Evolutionary conservation across 1,140 invertebrate species (phyloP).

Genomic region (Marisa cornuarietis): DNA sequence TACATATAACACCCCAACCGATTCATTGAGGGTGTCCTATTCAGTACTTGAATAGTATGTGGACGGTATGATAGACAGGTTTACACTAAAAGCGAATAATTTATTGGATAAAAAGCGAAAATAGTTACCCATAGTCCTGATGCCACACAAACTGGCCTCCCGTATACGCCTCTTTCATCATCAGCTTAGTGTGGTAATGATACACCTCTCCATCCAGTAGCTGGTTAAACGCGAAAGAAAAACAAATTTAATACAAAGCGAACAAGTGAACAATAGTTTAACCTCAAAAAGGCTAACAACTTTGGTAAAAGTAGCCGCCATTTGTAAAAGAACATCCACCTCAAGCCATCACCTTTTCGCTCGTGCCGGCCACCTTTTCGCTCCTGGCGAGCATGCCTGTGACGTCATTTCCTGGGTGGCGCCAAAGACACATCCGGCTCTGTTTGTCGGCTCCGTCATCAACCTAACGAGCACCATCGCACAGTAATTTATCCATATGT

Average conservation of each 20-base stretch:
- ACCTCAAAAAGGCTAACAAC: too few relatives aligned
- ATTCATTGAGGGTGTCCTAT: too few relatives aligned
- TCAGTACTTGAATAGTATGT: too few relatives aligned
- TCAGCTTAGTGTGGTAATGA: conserved; percentile 57
- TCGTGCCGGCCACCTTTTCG: conserved; percentile 49
- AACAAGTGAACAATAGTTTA: background rate
- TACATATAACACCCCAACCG: too few relatives aligned
- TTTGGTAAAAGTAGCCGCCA: too few relatives aligned
- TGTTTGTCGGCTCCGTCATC: conserved; percentile 33
- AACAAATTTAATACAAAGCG: too few relatives aligned
- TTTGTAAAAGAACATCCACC: too few relatives aligned
- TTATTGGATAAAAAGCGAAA: too few relatives aligned
- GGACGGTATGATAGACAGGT: too few relatives aligned
- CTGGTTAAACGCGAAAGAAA: conserved; percentile 15
- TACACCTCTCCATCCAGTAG: conserved; percentile 54
- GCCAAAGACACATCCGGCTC: conserved; percentile 45
- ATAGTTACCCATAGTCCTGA: conserved; percentile 38
- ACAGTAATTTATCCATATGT: too few relatives aligned
- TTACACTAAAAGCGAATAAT: too few relatives aligned
- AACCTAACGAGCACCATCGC: conserved; percentile 11
- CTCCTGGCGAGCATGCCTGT: conserved; percentile 51
- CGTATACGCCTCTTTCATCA: conserved; percentile 51
- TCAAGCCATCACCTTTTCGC: conserved; percentile 39
- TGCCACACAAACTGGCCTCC: conserved; percentile 53
- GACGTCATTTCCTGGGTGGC: conserved; percentile 55